A percentile compares a stretch with the other conserved stretches of the same genome.
phyloP scores from a whole-genome alignment of 2,888 invertebrate species.

The Odontocolon sp. region DNA sequence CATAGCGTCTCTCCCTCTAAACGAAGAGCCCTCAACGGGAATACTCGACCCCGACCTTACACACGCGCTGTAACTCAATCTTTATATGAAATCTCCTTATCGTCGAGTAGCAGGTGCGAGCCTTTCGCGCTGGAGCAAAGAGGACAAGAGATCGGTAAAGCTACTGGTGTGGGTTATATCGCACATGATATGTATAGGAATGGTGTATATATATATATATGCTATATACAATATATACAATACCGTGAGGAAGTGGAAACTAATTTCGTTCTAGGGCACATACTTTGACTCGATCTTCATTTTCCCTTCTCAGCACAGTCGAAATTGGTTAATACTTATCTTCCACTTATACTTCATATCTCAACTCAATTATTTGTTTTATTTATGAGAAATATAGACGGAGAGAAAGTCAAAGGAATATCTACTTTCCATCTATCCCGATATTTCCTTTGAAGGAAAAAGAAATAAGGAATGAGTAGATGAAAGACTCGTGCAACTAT shows the following conservation, averaged over 20 bases:
- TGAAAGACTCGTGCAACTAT: too few species aligned
- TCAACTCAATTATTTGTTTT: constrained; percentile 16
- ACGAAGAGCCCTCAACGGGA: constrained; percentile 66
- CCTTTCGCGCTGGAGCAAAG: constrained; percentile 1
- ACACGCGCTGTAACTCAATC: constrained; percentile 69
- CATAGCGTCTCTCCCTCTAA: constrained; percentile 58
- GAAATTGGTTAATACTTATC: neutral
- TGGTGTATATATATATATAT: neutral
- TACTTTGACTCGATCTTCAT: neutral
- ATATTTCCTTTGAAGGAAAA: neutral
- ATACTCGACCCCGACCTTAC: constrained; percentile 68
- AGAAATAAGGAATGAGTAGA: neutral
- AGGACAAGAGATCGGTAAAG: constrained; percentile 11
- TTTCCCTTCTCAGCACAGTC: neutral
- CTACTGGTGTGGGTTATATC: neutral
- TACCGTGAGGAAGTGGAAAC: too few species aligned
- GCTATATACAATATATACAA: too few species aligned
- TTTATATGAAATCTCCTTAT: constrained; percentile 69
- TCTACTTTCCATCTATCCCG: neutral
- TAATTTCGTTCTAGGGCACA: neutral
- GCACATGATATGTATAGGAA: too few species aligned
- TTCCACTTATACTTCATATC: neutral
- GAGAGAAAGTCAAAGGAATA: neutral
- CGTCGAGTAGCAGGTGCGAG: constrained; percentile 63
- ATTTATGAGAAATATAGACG: neutral